Evolutionary conservation across 2,888 invertebrate genomes (phyloP).

Genomic region (Onthophagus sagittarius): DNA sequence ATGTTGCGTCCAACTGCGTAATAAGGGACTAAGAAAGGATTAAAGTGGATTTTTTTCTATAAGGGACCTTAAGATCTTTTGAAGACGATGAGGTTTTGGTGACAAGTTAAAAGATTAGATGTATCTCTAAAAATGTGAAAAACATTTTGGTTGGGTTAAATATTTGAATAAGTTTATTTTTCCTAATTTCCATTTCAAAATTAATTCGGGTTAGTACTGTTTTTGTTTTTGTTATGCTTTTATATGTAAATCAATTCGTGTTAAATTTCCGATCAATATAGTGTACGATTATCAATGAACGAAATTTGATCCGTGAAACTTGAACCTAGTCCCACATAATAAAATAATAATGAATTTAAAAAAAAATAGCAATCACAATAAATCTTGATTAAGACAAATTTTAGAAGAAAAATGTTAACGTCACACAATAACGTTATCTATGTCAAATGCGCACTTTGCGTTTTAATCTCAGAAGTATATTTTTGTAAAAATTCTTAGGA

Average conservation of each 20-base stretch:
- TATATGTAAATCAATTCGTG: background rate
- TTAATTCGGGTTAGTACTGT: background rate
- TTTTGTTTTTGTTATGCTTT: background rate
- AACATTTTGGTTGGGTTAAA: no score
- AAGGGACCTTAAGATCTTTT: background rate
- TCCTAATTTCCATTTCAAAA: no score
- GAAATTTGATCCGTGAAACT: background rate
- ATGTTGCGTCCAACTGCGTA: slow-evolving; percentile 1
- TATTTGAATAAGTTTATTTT: no score
- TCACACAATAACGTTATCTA: background rate
- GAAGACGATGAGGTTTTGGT: background rate
- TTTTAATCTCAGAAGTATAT: background rate
- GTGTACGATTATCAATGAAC: background rate
- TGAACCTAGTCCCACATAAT: background rate
- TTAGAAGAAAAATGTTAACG: background rate
- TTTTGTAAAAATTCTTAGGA: background rate
- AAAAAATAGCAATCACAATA: no score
- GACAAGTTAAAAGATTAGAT: background rate
- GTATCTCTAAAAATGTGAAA: no score
- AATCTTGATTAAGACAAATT: no score
- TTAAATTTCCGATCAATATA: background rate
- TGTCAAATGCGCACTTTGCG: background rate
- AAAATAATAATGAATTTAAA: no score
- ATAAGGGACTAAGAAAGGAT: background rate
- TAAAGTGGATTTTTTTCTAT: background rate